Evolutionary conservation across 2,797 vertebrate species (phyloP).

Genomic region (Betta splendens): DNA sequence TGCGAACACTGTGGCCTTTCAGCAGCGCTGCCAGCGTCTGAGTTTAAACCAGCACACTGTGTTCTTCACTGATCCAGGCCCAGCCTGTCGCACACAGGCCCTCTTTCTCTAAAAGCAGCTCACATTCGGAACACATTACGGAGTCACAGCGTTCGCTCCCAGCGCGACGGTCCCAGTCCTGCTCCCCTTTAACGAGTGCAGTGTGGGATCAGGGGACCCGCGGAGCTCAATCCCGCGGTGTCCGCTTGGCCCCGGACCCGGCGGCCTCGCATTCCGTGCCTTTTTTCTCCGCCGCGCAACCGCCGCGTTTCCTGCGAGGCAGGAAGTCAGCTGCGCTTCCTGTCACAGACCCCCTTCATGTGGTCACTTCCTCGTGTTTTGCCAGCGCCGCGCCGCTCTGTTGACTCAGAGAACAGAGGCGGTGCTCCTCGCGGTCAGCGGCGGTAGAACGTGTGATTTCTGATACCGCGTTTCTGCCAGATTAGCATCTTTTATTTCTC

Average conservation of each 20-base stretch:
- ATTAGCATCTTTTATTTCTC: background rate
- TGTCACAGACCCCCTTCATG: slow-evolving; percentile 84
- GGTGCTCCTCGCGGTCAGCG: slow-evolving; percentile 44
- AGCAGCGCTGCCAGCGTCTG: slow-evolving; percentile 64
- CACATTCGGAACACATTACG: slow-evolving; percentile 24
- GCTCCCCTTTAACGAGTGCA: slow-evolving; percentile 35
- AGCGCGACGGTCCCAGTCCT: no score
- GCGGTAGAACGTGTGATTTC: no score
- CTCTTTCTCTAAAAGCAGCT: slow-evolving; percentile 10
- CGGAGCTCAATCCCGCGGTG: slow-evolving; percentile 43
- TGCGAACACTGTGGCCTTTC: slow-evolving; percentile 77
- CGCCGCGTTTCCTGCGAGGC: slow-evolving; percentile 79
- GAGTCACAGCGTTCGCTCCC: slow-evolving; percentile 35
- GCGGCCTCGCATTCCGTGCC: slow-evolving; percentile 77
- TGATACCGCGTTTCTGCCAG: no score
- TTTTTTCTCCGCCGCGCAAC: slow-evolving; percentile 67
- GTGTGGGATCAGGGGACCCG: slow-evolving; percentile 51
- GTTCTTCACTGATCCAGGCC: slow-evolving; percentile 68
- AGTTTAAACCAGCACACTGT: slow-evolving; percentile 72
- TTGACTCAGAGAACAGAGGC: slow-evolving; percentile 55
- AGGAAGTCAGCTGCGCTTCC: slow-evolving; percentile 83
- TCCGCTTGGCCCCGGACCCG: slow-evolving; percentile 55
- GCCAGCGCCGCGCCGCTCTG: slow-evolving; percentile 60
- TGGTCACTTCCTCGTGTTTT: slow-evolving; percentile 85
- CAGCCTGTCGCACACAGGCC: slow-evolving; percentile 35